Evolutionary conservation across 2,113 vertebrate species (phyloP).

Genomic region (Menura novaehollandiae): DNA sequence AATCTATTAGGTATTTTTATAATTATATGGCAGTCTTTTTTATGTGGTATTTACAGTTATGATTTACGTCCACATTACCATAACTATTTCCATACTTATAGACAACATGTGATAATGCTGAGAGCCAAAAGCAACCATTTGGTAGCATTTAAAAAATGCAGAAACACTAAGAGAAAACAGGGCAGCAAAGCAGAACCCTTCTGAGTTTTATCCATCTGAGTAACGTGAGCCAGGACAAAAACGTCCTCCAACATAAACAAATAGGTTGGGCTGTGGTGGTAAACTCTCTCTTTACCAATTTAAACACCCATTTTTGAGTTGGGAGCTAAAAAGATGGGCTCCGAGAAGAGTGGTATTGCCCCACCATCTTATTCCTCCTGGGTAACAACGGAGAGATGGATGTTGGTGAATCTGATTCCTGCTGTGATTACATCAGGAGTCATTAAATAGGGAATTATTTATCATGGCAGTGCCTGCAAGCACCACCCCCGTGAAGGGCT

Average conservation of each 20-base stretch:
- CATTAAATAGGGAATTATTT: slow-evolving; percentile 22
- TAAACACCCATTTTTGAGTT: not conserved
- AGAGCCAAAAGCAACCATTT: slow-evolving; percentile 56
- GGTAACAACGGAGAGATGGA: not conserved
- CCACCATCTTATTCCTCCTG: not conserved
- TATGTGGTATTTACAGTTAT: slow-evolving; percentile 66
- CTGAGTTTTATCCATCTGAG: slow-evolving; percentile 5
- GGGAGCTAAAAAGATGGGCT: not conserved
- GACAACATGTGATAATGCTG: slow-evolving; percentile 56
- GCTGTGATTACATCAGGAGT: not conserved
- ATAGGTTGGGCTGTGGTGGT: not conserved
- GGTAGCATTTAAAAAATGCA: slow-evolving; percentile 63
- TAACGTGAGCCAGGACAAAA: slow-evolving; percentile 23
- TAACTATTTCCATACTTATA: slow-evolving; percentile 64
- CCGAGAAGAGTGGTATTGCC: not conserved
- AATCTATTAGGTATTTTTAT: slow-evolving; percentile 66
- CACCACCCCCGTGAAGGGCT: not conserved
- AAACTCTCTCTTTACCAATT: slow-evolving; percentile 35
- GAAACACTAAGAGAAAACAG: slow-evolving; percentile 43
- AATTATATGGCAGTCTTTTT: slow-evolving; percentile 62
- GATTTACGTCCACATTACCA: slow-evolving; percentile 52
- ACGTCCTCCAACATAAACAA: slow-evolving; percentile 42
- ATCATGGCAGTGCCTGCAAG: not conserved
- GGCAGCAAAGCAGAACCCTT: slow-evolving; percentile 42
- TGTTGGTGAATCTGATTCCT: not conserved